These are phyloP conservation scores for Minunthozetes semirufus DNA, from an alignment of 2,888 invertebrate genomes.

Conservation along the genomic window DNA sequence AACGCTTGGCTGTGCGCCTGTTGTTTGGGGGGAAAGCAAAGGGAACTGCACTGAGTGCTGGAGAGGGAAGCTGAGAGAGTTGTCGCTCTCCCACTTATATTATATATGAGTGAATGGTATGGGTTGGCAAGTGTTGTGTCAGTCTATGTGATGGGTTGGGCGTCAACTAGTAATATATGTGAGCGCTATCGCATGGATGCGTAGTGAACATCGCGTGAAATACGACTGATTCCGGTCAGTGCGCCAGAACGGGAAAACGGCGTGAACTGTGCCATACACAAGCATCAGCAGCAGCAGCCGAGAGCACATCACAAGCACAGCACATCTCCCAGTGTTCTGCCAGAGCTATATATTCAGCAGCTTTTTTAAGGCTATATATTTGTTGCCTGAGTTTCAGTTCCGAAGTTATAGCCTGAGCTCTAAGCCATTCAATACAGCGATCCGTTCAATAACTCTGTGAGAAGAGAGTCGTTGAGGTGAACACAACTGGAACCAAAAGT, in stretches of 20 bases:
- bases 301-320: no score
- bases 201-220: constrained; percentile 31
- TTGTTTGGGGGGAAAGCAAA: background rate
- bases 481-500: constrained; percentile 25
- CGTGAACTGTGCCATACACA: background rate
- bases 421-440: no score
- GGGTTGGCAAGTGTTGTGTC: constrained; percentile 12
- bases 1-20: background rate
- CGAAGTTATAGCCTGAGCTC: no score
- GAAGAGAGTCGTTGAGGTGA: constrained; percentile 18
- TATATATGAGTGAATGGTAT: background rate
- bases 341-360: no score
- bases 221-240: constrained; percentile 31
- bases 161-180: constrained; percentile 28
- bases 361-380: no score
- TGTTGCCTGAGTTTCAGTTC: no score
- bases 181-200: constrained; percentile 25
- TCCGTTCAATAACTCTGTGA: background rate
- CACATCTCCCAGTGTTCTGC: no score
- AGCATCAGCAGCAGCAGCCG: no score
- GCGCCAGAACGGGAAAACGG: constrained; percentile 25
- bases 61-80: background rate
- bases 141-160: constrained; percentile 21
- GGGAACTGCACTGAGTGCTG: background rate
- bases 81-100: background rate